A percentile compares a stretch with the other conserved stretches of the same genome.
Evolutionary conservation across 2,888 invertebrate species (phyloP).

Genomic region (Mesorhabditis belari): DNA sequence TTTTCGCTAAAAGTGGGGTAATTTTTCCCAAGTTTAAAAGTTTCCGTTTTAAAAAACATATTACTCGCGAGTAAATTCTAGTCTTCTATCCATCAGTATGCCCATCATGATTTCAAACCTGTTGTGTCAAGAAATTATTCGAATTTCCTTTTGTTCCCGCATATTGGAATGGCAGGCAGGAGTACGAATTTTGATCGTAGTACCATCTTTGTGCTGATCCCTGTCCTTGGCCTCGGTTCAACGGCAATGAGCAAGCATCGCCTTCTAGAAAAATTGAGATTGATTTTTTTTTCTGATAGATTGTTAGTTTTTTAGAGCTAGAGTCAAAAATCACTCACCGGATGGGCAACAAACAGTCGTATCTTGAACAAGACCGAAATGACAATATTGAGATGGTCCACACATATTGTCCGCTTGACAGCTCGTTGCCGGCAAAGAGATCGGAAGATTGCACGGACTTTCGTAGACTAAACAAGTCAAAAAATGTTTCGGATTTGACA

Average conservation of each 20-base stretch:
- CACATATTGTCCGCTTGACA: conserved; percentile 30
- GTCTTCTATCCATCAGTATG: too few relatives aligned
- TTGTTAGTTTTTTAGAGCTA: conserved; percentile 4
- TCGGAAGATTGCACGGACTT: conserved; percentile 45
- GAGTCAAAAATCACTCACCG: conserved; percentile 20
- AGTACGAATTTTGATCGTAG: conserved; percentile 38
- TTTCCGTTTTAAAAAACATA: too few relatives aligned
- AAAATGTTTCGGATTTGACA: neutral
- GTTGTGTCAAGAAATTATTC: conserved; percentile 48
- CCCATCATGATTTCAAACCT: conserved; percentile 12
- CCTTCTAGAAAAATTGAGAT: conserved; percentile 17
- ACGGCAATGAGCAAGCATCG: conserved; percentile 34
- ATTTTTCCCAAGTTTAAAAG: too few relatives aligned
- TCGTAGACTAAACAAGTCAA: conserved; percentile 34
- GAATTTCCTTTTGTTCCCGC: conserved; percentile 47
- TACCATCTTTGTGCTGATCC: conserved; percentile 41
- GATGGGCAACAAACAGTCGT: conserved; percentile 48
- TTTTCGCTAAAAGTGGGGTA: too few relatives aligned
- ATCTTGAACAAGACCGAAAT: conserved; percentile 42
- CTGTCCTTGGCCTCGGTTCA: conserved; percentile 35
- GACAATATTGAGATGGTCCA: conserved; percentile 41
- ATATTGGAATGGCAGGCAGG: conserved; percentile 49
- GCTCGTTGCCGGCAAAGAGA: conserved; percentile 26
- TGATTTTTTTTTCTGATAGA: neutral
- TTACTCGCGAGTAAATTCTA: too few relatives aligned